Percentiles rank a stretch among this genome's conserved stretches.
Evolutionary conservation across 2,888 invertebrate genomes (phyloP).

Genomic region (Coecobrya sp.): DNA sequence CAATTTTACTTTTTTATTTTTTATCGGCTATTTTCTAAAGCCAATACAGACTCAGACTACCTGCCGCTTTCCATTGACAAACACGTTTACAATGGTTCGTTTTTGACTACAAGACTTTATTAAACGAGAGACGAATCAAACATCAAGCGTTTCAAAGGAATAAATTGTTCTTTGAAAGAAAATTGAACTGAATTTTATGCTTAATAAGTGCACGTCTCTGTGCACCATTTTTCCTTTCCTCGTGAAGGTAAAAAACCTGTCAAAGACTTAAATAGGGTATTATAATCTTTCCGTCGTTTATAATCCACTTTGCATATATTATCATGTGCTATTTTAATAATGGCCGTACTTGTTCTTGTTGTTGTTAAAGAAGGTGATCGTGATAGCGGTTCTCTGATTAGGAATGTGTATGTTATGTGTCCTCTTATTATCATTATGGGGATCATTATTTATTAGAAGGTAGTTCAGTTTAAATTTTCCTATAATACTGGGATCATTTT

Average conservation of each 20-base stretch:
- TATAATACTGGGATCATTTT: slow-evolving; percentile 48
- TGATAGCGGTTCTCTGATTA: slow-evolving; percentile 38
- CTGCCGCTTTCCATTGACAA: not conserved
- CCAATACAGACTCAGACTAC: not conserved
- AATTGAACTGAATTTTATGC: not conserved
- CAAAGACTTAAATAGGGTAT: slow-evolving; percentile 43
- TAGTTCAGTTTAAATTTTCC: slow-evolving; percentile 1
- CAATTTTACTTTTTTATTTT: slow-evolving; percentile 33
- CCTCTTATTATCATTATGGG: slow-evolving; percentile 19
- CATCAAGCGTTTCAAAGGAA: not conserved
- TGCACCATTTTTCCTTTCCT: not conserved
- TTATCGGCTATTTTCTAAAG: not conserved
- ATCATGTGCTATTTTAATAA: slow-evolving; percentile 27
- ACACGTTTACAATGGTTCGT: not conserved
- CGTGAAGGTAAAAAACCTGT: slow-evolving; percentile 33
- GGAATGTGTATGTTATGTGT: not conserved
- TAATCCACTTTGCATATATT: slow-evolving; percentile 2
- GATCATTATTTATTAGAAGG: slow-evolving; percentile 46
- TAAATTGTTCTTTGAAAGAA: not conserved
- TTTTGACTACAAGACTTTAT: not conserved
- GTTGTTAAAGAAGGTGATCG: slow-evolving; percentile 41
- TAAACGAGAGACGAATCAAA: not conserved
- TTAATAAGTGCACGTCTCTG: not conserved
- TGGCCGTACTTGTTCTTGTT: slow-evolving; percentile 20
- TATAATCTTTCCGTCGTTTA: slow-evolving; percentile 33